phyloP scores from a whole-genome alignment of 2,888 invertebrate species.

The Stegana nigrithorax region DNA sequence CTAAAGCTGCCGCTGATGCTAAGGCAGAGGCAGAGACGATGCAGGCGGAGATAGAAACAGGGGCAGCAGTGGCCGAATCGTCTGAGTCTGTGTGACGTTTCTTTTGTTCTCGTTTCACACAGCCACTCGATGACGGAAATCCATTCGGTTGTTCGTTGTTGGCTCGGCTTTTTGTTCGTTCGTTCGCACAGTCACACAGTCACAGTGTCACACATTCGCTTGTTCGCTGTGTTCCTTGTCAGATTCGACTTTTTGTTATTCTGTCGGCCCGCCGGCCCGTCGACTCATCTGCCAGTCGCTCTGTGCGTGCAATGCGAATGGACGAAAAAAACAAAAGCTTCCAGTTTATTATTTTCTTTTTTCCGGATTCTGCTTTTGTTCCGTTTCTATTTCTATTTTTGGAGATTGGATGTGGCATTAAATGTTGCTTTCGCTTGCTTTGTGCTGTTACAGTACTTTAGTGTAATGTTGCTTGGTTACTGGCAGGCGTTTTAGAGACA shows the following conservation, averaged over 20 bases:
- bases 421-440: conserved; percentile 18
- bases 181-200: background rate
- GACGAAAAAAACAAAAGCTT: conserved; percentile 30
- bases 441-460: conserved; percentile 25
- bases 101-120: background rate
- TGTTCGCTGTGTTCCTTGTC: background rate
- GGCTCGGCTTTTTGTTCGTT: background rate
- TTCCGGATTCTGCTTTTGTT: conserved; percentile 11
- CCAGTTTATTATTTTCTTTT: conserved; percentile 37
- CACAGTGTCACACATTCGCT: background rate
- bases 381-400: conserved; percentile 34
- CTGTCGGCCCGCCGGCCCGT: conserved; percentile 6
- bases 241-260: background rate
- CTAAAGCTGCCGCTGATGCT: no score
- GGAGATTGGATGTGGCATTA: conserved; percentile 43
- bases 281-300: background rate
- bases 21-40: no score
- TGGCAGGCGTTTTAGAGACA: background rate
- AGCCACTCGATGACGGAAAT: conserved; percentile 49
- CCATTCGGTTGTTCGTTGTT: conserved; percentile 24
- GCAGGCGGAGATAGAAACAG: no score
- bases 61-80: no score
- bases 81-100: conserved; percentile 14
- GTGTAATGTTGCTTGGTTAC: background rate
- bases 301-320: background rate